These are phyloP conservation scores for Lasioglossum lativentre DNA, from an alignment of 2,888 invertebrate species.

Conservation along the genomic window DNA sequence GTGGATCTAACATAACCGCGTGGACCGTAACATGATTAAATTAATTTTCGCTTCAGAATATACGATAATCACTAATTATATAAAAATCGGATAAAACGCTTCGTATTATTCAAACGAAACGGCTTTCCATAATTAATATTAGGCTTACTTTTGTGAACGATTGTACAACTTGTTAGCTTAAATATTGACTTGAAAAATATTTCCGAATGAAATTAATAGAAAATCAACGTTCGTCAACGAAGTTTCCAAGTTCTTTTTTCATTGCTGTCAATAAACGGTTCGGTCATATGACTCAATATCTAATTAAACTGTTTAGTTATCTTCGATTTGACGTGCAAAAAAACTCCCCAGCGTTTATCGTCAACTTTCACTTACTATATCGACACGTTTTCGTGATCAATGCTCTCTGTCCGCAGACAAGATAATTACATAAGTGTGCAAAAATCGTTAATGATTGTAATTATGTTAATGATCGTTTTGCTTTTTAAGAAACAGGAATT, in stretches of 20 bases:
- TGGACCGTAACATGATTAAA: background rate
- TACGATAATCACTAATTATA: background rate
- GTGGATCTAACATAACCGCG: no score
- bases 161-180: background rate
- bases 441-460: background rate
- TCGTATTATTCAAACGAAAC: background rate
- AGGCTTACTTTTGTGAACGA: background rate
- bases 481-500: background rate
- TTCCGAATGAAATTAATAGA: background rate
- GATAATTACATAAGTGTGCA: background rate
- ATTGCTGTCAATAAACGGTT: background rate
- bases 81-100: background rate
- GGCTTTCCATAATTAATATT: background rate
- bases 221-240: background rate
- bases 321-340: background rate
- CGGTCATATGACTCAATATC: background rate
- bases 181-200: background rate
- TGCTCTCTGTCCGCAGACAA: background rate
- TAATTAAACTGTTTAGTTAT: constrained; percentile 4
- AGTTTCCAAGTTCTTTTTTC: background rate
- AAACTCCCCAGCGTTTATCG: background rate
- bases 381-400: background rate
- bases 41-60: background rate
- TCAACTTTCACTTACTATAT: background rate
- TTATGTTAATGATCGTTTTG: background rate